Conservation (phyloP, 2,113 vertebrate species). For the Tretioscincus oriximinensis region DNA sequence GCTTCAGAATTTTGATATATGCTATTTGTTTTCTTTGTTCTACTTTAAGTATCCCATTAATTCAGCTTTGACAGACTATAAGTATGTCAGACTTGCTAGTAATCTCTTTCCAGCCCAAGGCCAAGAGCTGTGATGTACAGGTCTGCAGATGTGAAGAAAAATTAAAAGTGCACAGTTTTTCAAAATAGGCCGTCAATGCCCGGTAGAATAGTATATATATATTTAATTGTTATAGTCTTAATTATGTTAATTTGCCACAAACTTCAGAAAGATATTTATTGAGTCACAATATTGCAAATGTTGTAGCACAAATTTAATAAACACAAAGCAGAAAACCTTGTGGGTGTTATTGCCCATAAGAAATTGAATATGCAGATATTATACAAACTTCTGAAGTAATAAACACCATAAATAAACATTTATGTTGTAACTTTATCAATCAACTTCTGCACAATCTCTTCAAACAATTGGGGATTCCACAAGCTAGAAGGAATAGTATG, state of each 20-base stretch:
- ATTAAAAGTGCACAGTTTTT: constrained; percentile 7
- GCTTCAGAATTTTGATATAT: constrained; percentile 3
- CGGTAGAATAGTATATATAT: neutral
- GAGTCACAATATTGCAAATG: neutral
- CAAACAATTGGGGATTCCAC: too few relatives aligned
- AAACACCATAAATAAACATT: neutral
- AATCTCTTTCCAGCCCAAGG: constrained; percentile 12
- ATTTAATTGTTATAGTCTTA: neutral
- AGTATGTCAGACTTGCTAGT: neutral
- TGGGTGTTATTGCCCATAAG: neutral
- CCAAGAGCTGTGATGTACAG: neutral
- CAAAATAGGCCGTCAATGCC: neutral
- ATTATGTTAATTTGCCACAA: neutral
- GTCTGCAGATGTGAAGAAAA: neutral
- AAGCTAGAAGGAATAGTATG: too few relatives aligned
- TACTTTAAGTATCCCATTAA: constrained; percentile 35
- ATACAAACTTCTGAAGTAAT: neutral
- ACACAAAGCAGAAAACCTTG: neutral
- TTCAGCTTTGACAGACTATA: constrained; percentile 18
- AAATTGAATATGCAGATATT: neutral
- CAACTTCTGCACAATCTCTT: too few relatives aligned
- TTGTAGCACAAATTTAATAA: neutral
- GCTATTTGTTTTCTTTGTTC: constrained; percentile 31
- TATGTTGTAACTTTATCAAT: neutral
- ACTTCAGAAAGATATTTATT: neutral